These are phyloP conservation scores for Lamproptera curius DNA, from an alignment of 2,888 invertebrate genomes.

Conservation along the genomic window DNA sequence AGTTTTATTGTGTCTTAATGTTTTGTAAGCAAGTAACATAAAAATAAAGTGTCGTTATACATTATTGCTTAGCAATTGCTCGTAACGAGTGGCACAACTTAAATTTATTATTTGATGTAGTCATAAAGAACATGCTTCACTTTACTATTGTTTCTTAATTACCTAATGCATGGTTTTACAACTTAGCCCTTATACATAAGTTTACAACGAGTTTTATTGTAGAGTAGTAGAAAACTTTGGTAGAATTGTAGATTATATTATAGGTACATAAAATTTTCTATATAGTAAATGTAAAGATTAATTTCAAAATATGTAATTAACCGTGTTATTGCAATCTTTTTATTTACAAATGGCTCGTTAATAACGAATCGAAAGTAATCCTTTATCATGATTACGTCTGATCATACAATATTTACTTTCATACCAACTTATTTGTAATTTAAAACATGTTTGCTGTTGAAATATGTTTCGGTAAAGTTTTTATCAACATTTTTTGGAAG, in stretches of 20 bases:
- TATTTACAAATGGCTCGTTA: neutral
- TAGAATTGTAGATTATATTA: neutral
- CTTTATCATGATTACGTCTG: no score
- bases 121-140: neutral
- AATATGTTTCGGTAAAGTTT: neutral
- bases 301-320: neutral
- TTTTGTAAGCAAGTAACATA: no score
- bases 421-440: neutral
- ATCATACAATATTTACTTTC: neutral
- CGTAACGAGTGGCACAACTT: conserved; percentile 7
- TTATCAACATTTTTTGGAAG: no score
- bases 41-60: neutral
- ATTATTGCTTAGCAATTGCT: conserved; percentile 6
- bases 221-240: neutral
- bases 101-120: conserved; percentile 1
- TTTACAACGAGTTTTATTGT: neutral
- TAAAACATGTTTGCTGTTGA: neutral
- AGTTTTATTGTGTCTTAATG: no score
- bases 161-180: neutral
- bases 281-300: neutral
- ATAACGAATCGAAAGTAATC: no score
- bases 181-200: neutral
- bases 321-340: neutral
- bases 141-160: neutral
- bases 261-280: neutral